phyloP scores from a whole-genome alignment of 2,888 invertebrate genomes.

The Corythucha ciliata region DNA sequence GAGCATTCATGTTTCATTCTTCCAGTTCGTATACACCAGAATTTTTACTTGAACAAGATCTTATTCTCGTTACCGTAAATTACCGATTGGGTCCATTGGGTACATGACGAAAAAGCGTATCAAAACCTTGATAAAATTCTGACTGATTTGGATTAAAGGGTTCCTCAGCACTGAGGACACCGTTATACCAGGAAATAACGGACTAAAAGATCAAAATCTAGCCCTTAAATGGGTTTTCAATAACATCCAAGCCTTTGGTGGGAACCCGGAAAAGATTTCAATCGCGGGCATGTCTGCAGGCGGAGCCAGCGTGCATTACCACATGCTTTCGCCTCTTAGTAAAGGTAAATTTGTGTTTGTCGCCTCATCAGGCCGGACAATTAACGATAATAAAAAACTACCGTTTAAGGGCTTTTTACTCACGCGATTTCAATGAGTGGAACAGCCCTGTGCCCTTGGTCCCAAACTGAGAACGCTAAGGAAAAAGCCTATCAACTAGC shows the following conservation, averaged over 20 bases:
- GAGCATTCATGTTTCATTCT: conserved; percentile 35
- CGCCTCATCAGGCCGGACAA: too few species aligned
- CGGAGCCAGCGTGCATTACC: conserved; percentile 53
- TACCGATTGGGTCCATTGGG: conserved; percentile 38
- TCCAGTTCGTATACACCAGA: conserved; percentile 34
- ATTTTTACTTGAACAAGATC: conserved; percentile 36
- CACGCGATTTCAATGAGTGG: conserved; percentile 63
- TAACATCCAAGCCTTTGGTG: conserved; percentile 39
- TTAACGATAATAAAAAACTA: too few species aligned
- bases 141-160: too few species aligned
- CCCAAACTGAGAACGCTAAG: conserved; percentile 48
- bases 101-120: too few species aligned
- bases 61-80: conserved; percentile 37
- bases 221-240: conserved; percentile 58
- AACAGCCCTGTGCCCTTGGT: conserved; percentile 53
- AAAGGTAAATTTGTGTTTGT: too few species aligned
- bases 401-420: conserved; percentile 64
- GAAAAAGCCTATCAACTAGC: conserved; percentile 55
- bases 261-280: conserved; percentile 58
- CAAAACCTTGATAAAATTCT: not conserved
- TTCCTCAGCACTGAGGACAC: conserved; percentile 65
- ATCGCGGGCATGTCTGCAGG: conserved; percentile 48
- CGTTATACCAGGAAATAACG: conserved; percentile 58
- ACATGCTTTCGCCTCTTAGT: conserved; percentile 55
- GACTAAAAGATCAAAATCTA: conserved; percentile 61